phyloP scores from a whole-genome alignment of 2,797 vertebrate genomes.

The Scomberomorus guttatus region DNA sequence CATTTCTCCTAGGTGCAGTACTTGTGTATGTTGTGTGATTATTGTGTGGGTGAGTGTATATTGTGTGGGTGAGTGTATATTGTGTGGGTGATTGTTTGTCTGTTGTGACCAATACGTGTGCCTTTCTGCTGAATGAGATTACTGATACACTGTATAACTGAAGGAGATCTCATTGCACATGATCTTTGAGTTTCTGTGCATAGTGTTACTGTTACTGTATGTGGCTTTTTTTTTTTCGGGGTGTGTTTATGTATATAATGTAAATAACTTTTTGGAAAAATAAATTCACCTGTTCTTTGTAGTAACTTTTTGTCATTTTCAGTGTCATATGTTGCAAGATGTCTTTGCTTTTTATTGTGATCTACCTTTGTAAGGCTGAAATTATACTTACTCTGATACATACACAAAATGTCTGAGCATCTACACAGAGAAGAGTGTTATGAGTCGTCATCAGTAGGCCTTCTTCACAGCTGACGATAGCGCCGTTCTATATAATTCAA shows the following conservation, averaged over 20 bases:
- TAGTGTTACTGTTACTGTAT: slow-evolving; percentile 58
- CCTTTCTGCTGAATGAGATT: slow-evolving; percentile 81
- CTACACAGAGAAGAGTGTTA: not conserved
- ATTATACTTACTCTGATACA: not conserved
- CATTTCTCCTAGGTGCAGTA: slow-evolving; percentile 69
- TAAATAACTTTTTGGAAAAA: slow-evolving; percentile 77
- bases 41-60: no score
- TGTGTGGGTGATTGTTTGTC: slow-evolving; percentile 29
- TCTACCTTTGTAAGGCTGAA: no score
- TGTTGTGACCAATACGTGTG: slow-evolving; percentile 69
- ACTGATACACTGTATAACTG: slow-evolving; percentile 77
- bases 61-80: no score
- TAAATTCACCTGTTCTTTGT: slow-evolving; percentile 77
- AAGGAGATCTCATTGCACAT: slow-evolving; percentile 69
- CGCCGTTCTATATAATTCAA: no score
- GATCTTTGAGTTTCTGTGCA: slow-evolving; percentile 53
- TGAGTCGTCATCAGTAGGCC: no score
- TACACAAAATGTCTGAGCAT: no score
- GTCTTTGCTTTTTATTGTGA: not conserved
- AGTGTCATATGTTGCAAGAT: not conserved
- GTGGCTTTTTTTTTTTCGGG: slow-evolving; percentile 47
- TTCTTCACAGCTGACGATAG: no score
- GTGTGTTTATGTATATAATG: slow-evolving; percentile 76
- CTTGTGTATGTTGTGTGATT: slow-evolving; percentile 46
- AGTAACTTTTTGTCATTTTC: slow-evolving; percentile 23